Evolutionary conservation across 2,888 invertebrate genomes (phyloP).

Genomic region (Calameuta pallipes): DNA sequence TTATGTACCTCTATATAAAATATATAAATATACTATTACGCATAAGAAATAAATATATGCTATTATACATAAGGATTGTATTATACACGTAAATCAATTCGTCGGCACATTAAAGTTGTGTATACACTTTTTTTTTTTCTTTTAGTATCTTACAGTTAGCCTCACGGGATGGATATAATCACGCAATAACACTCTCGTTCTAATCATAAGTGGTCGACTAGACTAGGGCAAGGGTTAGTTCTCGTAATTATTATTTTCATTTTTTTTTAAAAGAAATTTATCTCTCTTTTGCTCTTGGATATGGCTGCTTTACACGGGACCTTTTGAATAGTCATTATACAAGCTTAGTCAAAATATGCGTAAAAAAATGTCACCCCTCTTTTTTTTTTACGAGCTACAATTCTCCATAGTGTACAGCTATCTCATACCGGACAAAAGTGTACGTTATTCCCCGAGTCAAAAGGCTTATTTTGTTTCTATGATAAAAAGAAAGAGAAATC

Average conservation of each 20-base stretch:
- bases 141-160: background rate
- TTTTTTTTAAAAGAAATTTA: too few relatives aligned
- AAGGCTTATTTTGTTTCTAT: background rate
- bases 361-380: background rate
- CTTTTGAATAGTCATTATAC: background rate
- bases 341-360: background rate
- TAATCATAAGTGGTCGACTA: background rate
- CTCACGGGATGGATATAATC: background rate
- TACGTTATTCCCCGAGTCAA: background rate
- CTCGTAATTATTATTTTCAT: too few relatives aligned
- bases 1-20: background rate
- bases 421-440: background rate
- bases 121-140: background rate
- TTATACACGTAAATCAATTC: background rate
- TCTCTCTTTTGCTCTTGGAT: background rate
- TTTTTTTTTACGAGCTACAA: background rate
- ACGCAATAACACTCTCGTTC: background rate
- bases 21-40: background rate
- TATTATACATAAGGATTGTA: background rate
- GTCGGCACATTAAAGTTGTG: background rate
- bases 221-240: background rate
- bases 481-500: background rate
- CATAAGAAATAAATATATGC: background rate
- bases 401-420: background rate
- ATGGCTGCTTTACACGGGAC: background rate